Base-by-base conservation (phyloP, 37 sponge, comb jelly and placozoan genomes). In the Chondrosia reniformis region DNA sequence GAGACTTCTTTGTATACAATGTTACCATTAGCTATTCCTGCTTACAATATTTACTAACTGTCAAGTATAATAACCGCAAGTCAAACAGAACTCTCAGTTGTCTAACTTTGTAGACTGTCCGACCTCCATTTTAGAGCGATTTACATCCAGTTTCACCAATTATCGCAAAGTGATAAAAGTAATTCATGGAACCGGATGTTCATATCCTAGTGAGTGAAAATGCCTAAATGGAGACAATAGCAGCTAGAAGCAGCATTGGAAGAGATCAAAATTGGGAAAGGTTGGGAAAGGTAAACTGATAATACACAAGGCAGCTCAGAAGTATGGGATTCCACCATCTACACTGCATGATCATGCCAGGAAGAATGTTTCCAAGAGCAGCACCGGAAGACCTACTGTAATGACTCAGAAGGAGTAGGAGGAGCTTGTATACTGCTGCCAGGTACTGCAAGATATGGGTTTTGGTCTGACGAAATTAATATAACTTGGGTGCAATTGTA, bases 391-490 rank as follows among this genome's bases (percentile, higher is more conserved):
- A 22, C 63, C 63, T 28, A 61, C 63, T 61, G 63, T 61, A 25
- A 25, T 61, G 27, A 61, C 63, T 61, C 63, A 28, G 63, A 22
- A 22, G 27, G 63, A 61, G 63, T 22, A 61, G 63, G 63, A 61
- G 27, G 63, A 61, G 63, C 63, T 61, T 61, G 63, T 61, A 61
- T 61, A 61, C 63, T 61, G 63, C 63, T 61, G 63, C 63, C 63
- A 61, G n/a, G 63, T 61, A 8, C 63, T 61, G n/a, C 63, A 61
- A 28, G 63, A 61, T 22, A 61, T 61, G 63, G 63, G 63, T 8
- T 61, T 61, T 61, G 63, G 63, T 22, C 17, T 61, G 17, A 61
- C 63, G n/a, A 61, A 61, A 61, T n/a, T n/a, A n/a, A n/a, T 22
- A 61, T 22, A 61, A 61, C n/a, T 22, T 61, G 63, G n/a, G 27